Evolutionary conservation across 2,113 vertebrate species (phyloP), one percentile per base, ranked within the genome.

Genomic region (Pavo muticus): DNA sequence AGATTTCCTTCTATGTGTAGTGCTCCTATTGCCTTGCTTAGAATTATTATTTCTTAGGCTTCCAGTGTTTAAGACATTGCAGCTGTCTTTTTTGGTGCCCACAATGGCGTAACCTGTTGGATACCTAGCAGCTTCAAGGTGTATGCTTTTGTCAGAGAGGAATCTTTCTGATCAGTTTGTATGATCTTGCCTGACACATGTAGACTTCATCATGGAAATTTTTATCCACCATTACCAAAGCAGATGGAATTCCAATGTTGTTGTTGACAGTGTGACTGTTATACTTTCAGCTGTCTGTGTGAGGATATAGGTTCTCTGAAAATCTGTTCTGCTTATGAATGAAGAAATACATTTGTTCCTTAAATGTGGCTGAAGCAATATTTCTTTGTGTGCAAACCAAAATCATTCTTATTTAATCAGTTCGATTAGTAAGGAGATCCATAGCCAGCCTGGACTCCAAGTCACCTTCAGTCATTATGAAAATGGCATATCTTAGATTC

Each of bases 251-350:
- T 60, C 19, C n/a, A n/a, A n/a, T 47, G 9, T 75, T 27, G 10
- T 75, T 27, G 3, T 30, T 60, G 21, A 39, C 80, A 71, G 5
- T 10, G 30, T 42, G 20, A 84, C 24, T 42, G 13, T 59, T 71
- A 50, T 0, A 0, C 5, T 68, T 91, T 84, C 60, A 57, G 37
- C 11, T 75, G 25, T 45, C 27, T 24, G 1, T 57, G 9, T 52
- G 20, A 8, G 57, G n/a, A 5, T 37, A 37, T 40, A 73, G 32
- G 40, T n/a, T 42, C n/a, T 89, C 47, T 50, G 25, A 47, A 85
- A 14, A 61, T n/a, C 12, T 69, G 8, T 57, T 75, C 23, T 78
- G 45, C 6, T 37, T 61, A 14, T 67, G 21, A 40, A 72, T 79
- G 37, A 89, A 47, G 32, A 39, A 25, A 35, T 59, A 52, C 17